Evolutionary conservation across 2,888 invertebrate genomes (phyloP).

Genomic region (Meloe dianella): DNA sequence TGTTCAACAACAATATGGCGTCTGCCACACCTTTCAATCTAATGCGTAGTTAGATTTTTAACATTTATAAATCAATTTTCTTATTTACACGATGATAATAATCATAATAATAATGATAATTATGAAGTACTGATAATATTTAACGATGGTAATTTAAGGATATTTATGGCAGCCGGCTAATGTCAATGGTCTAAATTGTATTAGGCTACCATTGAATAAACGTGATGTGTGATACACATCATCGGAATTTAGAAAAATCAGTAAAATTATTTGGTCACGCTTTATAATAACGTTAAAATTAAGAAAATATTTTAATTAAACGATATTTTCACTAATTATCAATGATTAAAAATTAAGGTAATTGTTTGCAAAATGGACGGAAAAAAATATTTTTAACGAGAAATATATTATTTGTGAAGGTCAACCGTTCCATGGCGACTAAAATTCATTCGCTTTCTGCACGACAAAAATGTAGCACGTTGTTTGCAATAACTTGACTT

Average conservation of each 20-base stretch:
- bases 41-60: conserved; percentile 52
- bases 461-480: conserved; percentile 25
- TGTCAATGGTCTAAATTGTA: conserved; percentile 29
- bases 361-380: too few relatives aligned
- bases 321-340: conserved; percentile 13
- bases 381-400: too few relatives aligned
- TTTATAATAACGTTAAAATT: neutral
- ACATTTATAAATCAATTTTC: too few relatives aligned
- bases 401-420: conserved; percentile 40
- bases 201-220: conserved; percentile 19
- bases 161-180: conserved; percentile 12
- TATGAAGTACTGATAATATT: neutral
- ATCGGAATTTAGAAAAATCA: conserved; percentile 36
- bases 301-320: too few relatives aligned
- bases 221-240: conserved; percentile 40
- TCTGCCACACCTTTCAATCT: conserved; percentile 58
- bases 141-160: neutral
- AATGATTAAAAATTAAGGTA: too few relatives aligned
- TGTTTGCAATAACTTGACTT: neutral
- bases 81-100: too few relatives aligned
- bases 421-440: conserved; percentile 37
- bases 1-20: conserved; percentile 58
- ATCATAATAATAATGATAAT: neutral
- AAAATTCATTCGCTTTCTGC: conserved; percentile 18
- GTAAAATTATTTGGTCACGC: neutral